Evolutionary conservation across 2,888 invertebrate genomes (phyloP), one percentile per base, ranked within the genome.

Genomic region (Lucinisca nassula): DNA sequence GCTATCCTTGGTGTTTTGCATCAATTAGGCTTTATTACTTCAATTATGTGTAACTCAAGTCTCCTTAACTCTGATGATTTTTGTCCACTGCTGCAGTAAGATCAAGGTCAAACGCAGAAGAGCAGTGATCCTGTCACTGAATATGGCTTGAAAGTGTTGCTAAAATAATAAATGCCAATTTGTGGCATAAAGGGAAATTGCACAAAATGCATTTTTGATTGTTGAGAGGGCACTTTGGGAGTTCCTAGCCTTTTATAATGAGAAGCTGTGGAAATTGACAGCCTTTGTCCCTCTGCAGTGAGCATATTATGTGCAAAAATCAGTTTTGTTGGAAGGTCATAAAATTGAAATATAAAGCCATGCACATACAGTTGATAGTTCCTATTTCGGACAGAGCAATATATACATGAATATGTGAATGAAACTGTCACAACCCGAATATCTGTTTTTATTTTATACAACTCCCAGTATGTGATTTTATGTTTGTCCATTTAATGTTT

Each of bases 91-190:
- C 27, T 55, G 24, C 12, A 8, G 1, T 10, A n/a, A 24, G 67
- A 24, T 67, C 24, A 67, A 67, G 67, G 67, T 67, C 67, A 67
- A 30, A 67, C 67, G 35, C 32, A 67, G 35, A 10, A 30, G 67
- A 67, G 35, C 35, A 32, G 67, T 67, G 24, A 67, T 10, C 35
- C 35, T 67, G 67, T 67, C 67, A 67, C 12, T 35, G 30, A 35
- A 67, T 67, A 67, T 67, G 67, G 35, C 67, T 67, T 67, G 67
- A 67, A 67, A 67, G 67, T 67, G 67, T 67, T 67, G 67, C 35
- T n/a, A 67, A 67, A 35, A 67, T 67, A 21, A 67, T 67, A 67
- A 67, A 67, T 67, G 67, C 21, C 67, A 35, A 67, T 67, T 35
- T 67, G 35, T 35, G 35, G 67, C 67, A 67, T 67, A 67, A 67